phyloP scores from a whole-genome alignment of 2,888 invertebrate species.

The Drosophila subquinaria region DNA sequence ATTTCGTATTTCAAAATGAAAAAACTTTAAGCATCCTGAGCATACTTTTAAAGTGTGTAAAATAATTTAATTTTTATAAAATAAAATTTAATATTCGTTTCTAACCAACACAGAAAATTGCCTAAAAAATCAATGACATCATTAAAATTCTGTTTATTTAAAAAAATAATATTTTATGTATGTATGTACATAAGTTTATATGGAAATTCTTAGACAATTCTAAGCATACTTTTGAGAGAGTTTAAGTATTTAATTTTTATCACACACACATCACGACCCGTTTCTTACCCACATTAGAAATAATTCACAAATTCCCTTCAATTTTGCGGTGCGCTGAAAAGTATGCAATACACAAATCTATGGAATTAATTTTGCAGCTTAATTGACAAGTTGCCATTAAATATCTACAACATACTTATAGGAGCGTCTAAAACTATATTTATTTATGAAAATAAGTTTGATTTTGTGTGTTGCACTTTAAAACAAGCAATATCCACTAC shows the following conservation, averaged over 20 bases:
- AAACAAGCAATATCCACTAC: not conserved
- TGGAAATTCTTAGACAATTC: too few relatives aligned
- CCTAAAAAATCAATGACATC: not conserved
- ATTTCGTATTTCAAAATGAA: not conserved
- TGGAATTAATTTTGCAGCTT: not conserved
- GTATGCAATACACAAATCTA: not conserved
- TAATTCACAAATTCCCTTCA: too few relatives aligned
- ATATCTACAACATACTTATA: slow-evolving; percentile 1
- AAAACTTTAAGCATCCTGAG: not conserved
- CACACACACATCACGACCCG: not conserved
- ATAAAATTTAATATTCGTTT: too few relatives aligned
- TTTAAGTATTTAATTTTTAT: not conserved
- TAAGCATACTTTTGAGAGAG: too few relatives aligned
- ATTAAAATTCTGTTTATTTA: too few relatives aligned
- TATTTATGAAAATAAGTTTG: not conserved
- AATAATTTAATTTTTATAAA: too few relatives aligned
- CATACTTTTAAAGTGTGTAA: too few relatives aligned
- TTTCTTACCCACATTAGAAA: too few relatives aligned
- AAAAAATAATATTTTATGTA: too few relatives aligned
- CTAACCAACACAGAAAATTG: not conserved
- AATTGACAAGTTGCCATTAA: not conserved
- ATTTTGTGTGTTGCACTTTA: not conserved
- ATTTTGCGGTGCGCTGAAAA: not conserved
- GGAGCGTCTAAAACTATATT: not conserved
- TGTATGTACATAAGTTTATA: too few relatives aligned